Conservation (phyloP, 2,888 invertebrate genomes). For the Temnothorax unifasciatus region DNA sequence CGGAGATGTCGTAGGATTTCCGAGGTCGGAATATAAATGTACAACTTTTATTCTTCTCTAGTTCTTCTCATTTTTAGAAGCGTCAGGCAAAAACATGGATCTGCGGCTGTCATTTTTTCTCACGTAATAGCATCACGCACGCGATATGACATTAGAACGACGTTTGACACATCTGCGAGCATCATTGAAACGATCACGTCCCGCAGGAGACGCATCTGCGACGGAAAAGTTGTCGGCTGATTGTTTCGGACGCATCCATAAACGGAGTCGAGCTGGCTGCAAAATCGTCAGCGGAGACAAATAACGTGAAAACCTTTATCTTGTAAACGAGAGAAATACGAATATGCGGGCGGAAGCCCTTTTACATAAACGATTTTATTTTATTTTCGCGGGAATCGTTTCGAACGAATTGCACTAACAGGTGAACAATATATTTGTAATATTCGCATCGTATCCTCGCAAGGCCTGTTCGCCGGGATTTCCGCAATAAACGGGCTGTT, state of each 20-base stretch:
- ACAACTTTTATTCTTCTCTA: background rate
- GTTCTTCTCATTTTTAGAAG: background rate
- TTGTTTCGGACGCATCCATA: background rate
- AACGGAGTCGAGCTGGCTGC: background rate
- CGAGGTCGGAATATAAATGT: background rate
- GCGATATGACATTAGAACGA: background rate
- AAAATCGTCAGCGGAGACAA: constrained; percentile 6
- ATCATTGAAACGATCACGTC: constrained; percentile 60
- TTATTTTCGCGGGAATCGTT: background rate
- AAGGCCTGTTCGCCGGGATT: background rate
- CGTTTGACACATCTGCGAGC: constrained; percentile 57
- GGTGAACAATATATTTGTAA: background rate
- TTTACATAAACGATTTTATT: background rate
- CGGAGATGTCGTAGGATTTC: background rate
- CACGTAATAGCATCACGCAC: constrained; percentile 3
- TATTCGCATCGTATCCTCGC: background rate
- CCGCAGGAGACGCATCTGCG: constrained; percentile 15
- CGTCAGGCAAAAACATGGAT: background rate
- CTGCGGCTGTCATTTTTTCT: constrained; percentile 2
- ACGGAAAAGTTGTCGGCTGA: background rate
- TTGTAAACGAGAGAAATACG: background rate
- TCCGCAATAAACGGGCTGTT: constrained; percentile 12
- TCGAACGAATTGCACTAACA: background rate
- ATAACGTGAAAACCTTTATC: background rate
- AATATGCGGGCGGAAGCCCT: background rate